Conservation (phyloP, 2,797 vertebrate genomes). For the Chloroceryle amazona region DNA sequence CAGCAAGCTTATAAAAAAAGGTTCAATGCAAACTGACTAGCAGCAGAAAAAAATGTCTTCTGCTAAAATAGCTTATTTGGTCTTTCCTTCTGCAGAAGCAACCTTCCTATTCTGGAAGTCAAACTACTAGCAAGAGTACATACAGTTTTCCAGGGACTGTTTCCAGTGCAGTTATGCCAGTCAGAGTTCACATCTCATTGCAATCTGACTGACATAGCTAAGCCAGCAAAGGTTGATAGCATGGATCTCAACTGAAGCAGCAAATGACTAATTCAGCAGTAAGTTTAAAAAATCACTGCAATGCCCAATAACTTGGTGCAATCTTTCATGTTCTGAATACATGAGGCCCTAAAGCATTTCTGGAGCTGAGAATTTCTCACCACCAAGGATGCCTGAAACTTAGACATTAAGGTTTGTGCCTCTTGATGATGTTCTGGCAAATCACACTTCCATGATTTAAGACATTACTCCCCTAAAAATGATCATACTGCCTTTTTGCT, state of each 20-base stretch:
- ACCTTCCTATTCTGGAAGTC: not conserved
- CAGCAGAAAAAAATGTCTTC: not conserved
- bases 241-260: not conserved
- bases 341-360: not conserved
- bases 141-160: not conserved
- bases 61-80: not conserved
- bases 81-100: not conserved
- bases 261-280: slow-evolving; percentile 13
- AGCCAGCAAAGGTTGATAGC: not conserved
- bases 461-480: not conserved
- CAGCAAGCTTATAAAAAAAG: not conserved
- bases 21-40: not conserved
- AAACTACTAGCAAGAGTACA: not conserved
- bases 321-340: slow-evolving; percentile 1
- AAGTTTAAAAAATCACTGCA: not conserved
- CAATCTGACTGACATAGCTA: not conserved
- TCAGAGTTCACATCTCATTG: not conserved
- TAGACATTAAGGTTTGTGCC: not conserved
- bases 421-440: not conserved
- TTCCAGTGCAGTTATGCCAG: not conserved
- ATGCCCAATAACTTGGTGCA: not conserved
- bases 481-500: not conserved
- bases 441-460: not conserved
- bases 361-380: not conserved
- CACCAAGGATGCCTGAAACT: not conserved